Conservation (phyloP, 2,888 invertebrate genomes). For the Eilema griseolum region DNA sequence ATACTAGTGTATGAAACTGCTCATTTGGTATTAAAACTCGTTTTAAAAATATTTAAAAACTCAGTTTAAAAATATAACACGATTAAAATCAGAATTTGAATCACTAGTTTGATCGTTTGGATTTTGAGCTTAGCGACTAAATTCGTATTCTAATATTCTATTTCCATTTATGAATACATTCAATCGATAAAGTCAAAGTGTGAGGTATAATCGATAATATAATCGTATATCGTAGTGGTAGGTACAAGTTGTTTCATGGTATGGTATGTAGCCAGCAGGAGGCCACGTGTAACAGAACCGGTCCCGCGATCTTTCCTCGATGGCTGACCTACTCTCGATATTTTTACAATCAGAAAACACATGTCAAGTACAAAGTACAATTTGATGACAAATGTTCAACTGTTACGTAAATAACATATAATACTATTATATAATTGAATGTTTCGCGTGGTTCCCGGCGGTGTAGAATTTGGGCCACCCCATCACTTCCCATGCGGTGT, state of each 20-base stretch:
- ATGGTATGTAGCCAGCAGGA: conserved; percentile 14
- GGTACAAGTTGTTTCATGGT: conserved; percentile 1
- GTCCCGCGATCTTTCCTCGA: conserved; percentile 46
- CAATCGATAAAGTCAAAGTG: not conserved
- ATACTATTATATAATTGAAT: not conserved
- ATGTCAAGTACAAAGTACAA: conserved; percentile 6
- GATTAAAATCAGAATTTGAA: too few relatives aligned
- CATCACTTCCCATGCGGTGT: too few relatives aligned
- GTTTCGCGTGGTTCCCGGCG: too few relatives aligned
- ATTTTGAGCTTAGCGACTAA: not conserved
- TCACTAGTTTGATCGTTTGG: too few relatives aligned
- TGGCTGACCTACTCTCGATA: conserved; percentile 50
- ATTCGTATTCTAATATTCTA: not conserved
- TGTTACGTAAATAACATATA: not conserved
- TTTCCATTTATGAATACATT: not conserved
- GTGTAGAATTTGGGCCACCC: too few relatives aligned
- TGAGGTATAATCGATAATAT: not conserved
- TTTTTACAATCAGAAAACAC: conserved; percentile 43
- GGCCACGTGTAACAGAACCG: conserved; percentile 41
- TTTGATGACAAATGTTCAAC: not conserved
- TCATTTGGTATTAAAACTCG: too few relatives aligned
- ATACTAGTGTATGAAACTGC: too few relatives aligned
- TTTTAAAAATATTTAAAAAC: too few relatives aligned
- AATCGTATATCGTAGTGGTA: not conserved
- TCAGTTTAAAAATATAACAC: too few relatives aligned